These are phyloP conservation scores for Amazona vittata DNA, from an alignment of 2,113 vertebrate genomes.

Conservation along the genomic window DNA sequence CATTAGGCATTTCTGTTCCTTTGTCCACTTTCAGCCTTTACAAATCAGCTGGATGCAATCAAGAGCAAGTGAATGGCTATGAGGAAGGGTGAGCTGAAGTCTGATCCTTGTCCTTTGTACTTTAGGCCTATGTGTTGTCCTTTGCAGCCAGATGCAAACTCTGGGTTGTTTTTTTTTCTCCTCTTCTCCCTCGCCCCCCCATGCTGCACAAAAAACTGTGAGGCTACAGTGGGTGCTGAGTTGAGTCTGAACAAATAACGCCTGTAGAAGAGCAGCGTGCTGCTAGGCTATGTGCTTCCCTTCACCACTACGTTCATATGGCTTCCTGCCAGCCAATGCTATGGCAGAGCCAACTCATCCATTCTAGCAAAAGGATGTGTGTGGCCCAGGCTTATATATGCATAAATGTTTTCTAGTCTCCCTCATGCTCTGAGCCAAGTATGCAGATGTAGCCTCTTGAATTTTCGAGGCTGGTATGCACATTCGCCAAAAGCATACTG, in stretches of 20 bases:
- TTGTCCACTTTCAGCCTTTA: not conserved
- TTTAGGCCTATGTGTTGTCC: rapidly evolving
- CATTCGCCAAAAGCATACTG: too few species aligned
- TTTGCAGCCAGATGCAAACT: not conserved
- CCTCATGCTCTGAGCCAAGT: not conserved
- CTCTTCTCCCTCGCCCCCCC: rapidly evolving
- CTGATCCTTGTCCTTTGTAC: not conserved
- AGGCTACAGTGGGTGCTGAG: not conserved
- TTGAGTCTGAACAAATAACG: not conserved
- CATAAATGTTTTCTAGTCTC: not conserved
- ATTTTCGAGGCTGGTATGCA: not conserved
- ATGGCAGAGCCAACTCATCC: not conserved
- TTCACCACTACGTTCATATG: rapidly evolving
- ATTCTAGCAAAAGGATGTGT: not conserved
- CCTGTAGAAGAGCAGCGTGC: not conserved
- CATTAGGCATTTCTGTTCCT: not conserved
- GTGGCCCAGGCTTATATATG: rapidly evolving
- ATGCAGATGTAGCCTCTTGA: not conserved
- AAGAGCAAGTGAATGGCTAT: not conserved
- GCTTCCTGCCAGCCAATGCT: not conserved
- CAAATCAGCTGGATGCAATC: not conserved
- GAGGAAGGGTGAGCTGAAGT: not conserved
- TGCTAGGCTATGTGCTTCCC: not conserved
- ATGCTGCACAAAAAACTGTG: not conserved
- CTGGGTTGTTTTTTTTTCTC: not conserved